Conservation (phyloP, 2,888 invertebrate species). For the Sarcophaga subvicina region DNA sequence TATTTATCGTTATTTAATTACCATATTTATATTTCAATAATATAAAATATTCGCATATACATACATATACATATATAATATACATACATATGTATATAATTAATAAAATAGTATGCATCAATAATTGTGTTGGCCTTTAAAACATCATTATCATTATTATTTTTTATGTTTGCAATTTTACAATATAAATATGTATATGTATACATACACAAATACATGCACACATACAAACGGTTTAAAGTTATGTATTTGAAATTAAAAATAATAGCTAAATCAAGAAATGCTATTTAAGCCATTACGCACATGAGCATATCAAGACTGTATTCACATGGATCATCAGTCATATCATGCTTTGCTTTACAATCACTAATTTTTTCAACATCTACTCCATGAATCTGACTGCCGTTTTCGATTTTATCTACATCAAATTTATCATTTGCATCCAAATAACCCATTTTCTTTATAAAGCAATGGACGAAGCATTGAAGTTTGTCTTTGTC, state of each 20-base stretch:
- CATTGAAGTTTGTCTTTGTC: conserved; percentile 53
- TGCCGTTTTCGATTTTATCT: background rate
- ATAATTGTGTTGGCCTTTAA: background rate
- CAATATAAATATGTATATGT: too few species aligned
- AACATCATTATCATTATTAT: too few species aligned
- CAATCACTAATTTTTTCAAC: conserved; percentile 35
- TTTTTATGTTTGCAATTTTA: too few species aligned
- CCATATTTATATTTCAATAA: background rate
- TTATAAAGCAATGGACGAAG: conserved; percentile 41
- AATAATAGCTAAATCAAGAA: background rate
- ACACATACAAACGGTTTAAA: too few species aligned
- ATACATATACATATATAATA: background rate
- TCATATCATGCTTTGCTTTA: conserved; percentile 50
- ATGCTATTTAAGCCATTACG: background rate
- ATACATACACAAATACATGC: too few species aligned
- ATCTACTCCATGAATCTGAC: background rate
- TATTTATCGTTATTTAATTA: conserved; percentile 4
- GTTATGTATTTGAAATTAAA: background rate
- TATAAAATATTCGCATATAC: conserved; percentile 8
- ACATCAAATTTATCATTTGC: conserved; percentile 36
- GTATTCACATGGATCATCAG: conserved; percentile 59
- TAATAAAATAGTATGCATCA: background rate
- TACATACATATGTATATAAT: background rate
- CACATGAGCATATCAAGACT: conserved; percentile 38
- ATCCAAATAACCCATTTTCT: conserved; percentile 46